A percentile compares a stretch with the other conserved stretches of the same genome.
Evolutionary conservation across 2,888 invertebrate genomes (phyloP).

Genomic region (Clunio marinus): DNA sequence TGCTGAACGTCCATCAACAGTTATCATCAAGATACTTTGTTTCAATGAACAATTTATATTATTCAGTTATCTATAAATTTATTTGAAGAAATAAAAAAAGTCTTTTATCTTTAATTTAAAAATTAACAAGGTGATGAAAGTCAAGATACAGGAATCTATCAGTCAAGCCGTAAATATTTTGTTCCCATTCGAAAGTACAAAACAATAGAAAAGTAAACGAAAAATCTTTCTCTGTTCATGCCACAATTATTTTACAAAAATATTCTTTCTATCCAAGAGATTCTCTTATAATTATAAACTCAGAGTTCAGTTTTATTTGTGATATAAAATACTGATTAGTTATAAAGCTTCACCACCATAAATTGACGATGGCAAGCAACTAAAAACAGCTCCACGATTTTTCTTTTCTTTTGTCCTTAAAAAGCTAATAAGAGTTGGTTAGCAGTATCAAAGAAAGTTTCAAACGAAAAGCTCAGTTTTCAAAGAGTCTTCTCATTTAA

Average conservation of each 20-base stretch:
- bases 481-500: too few relatives aligned
- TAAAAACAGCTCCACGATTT: conserved; percentile 10
- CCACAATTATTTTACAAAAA: background rate
- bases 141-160: too few relatives aligned
- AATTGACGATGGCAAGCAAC: conserved; percentile 5
- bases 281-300: background rate
- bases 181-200: background rate
- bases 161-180: too few relatives aligned
- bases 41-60: too few relatives aligned
- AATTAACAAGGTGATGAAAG: background rate
- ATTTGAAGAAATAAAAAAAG: too few relatives aligned
- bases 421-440: too few relatives aligned
- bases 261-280: conserved; percentile 5
- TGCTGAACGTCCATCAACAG: too few relatives aligned
- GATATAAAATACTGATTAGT: conserved; percentile 23
- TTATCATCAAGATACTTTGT: too few relatives aligned
- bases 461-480: too few relatives aligned
- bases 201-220: too few relatives aligned
- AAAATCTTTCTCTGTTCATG: too few relatives aligned
- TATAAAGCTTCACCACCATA: background rate
- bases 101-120: background rate
- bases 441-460: background rate
- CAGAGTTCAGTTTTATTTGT: conserved; percentile 7
- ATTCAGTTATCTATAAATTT: too few relatives aligned
- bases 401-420: background rate